phyloP scores from a whole-genome alignment of 2,888 invertebrate genomes.

The Panzeria rudis region DNA sequence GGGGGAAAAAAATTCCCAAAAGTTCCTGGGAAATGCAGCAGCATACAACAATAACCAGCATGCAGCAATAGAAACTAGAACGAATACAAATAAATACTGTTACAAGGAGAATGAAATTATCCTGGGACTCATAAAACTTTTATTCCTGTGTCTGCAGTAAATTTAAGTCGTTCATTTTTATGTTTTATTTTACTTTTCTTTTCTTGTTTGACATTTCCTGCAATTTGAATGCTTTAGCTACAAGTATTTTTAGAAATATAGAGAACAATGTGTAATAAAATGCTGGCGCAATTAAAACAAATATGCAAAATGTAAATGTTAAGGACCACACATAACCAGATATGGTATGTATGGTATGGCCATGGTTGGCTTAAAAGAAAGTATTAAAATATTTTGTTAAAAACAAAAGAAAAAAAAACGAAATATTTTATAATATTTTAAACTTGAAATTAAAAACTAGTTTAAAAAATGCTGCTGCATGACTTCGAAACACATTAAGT shows the following conservation, averaged over 20 bases:
- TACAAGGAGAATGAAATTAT: background rate
- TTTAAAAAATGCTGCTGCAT: too few relatives aligned
- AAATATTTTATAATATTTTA: too few relatives aligned
- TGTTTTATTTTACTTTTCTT: background rate
- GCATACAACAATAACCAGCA: too few relatives aligned
- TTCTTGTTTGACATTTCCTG: background rate
- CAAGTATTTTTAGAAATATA: background rate
- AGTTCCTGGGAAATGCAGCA: background rate
- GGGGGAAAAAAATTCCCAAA: background rate
- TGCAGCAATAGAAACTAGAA: background rate
- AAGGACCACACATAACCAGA: background rate
- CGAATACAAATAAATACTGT: background rate
- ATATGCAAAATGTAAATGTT: slow-evolving; percentile 3
- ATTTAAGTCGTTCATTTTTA: background rate
- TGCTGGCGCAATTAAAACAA: background rate
- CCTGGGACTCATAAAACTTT: slow-evolving; percentile 26
- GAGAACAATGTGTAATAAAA: background rate
- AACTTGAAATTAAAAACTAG: too few relatives aligned
- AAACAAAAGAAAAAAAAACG: too few relatives aligned
- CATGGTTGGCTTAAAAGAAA: too few relatives aligned
- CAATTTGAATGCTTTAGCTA: background rate
- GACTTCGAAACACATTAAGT: too few relatives aligned
- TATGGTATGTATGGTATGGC: too few relatives aligned
- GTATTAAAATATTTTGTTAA: too few relatives aligned
- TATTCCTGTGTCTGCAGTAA: slow-evolving; percentile 19